Base-by-base conservation (phyloP, 2,113 vertebrate genomes). In the Lagopus muta region DNA sequence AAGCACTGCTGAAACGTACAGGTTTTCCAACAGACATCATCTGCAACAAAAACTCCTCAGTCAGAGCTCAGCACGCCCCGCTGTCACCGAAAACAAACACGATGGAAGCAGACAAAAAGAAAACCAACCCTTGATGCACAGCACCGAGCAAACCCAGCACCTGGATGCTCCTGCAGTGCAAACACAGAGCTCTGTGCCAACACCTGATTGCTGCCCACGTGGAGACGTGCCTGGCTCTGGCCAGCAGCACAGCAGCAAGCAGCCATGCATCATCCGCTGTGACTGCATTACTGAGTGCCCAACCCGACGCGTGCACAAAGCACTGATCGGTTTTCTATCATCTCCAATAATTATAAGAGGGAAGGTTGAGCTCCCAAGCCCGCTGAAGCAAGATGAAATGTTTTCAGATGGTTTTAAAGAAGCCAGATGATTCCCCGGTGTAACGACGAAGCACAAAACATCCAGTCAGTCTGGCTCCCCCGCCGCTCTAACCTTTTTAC, bases 401-500 rank as follows among this genome's bases (percentile, higher is more conserved):
- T 97, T 96, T 96, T 93, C 93, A 88, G 90, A 89, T 45, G 92
- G 94, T 95, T 97, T 89, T 92, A 86, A 90, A 94, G 96, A 91
- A 95, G 93, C 83, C 81, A 52, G 95, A 96, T 90, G 71, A 93
- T 95, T 97, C 97, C 97, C 96, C 40, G 71, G 97, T 0, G 80
- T 71, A 50, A 72, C 94, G 83, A 96, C 54, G 82, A 92, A 95
- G 96, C 88, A 55, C n/a, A 38, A 71, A 55, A 62, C 40, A 62
- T n/a, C 60, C 47, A 91, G 96, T 92, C 97, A 94, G 97, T 47
- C 97, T 90, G 96, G 91, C 93, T 97, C 96, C 89, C 91, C 94
- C 93, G 96, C 97, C 92, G 58, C 42, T 82, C 94, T 94, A 97
- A 94, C 97, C 96, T 96, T 96, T 97, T 98, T 96, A 94, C 79